Base-by-base conservation (phyloP, 2,888 invertebrate genomes). In the Sinodicranocentrus sp. region DNA sequence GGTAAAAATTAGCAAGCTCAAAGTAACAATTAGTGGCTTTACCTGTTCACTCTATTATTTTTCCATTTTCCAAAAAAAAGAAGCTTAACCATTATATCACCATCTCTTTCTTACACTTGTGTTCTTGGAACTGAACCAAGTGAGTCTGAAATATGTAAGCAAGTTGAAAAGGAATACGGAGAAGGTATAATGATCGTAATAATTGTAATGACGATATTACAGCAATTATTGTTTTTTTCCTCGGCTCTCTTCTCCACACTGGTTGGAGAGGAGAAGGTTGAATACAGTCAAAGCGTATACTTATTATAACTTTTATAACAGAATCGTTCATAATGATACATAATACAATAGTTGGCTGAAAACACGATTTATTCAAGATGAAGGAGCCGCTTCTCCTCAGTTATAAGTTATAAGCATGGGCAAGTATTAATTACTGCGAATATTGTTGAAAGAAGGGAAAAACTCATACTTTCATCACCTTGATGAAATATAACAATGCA, bases 391-490 rank as follows among this genome's bases (percentile, higher is more conserved):
- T 52, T 44, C 52, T 52, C 39, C 33, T 48, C 28, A 63, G 75
- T 19, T n/a, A n/a, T n/a, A n/a, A n/a, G 61, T 19, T 43, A 10
- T 19, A 59, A 59, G 39, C 6, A 13, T 8, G 39, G 39, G 54
- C 63, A 48, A 76, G n/a, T n/a, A n/a, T n/a, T 76, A 76, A 76
- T 76, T 76, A 76, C 67, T 76, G 76, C 44, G 76, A 76, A 76
- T 65, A 76, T 76, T 54, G 76, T 65, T 76, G 43, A 33, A 54
- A 76, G 67, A 72, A 72, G 59, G 28, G n/a, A n/a, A n/a, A n/a
- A n/a, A n/a, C n/a, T n/a, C n/a, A n/a, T n/a, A n/a, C n/a, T n/a
- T 39, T 39, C 39, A 39, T 71, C 57, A 21, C 57, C 43, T 23
- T 48, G 5, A 17, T 54, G 71, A 72, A 23, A 26, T 8, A 8